phyloP scores from a whole-genome alignment of 2,113 vertebrate species.

The Anarrhichthys ocellatus region DNA sequence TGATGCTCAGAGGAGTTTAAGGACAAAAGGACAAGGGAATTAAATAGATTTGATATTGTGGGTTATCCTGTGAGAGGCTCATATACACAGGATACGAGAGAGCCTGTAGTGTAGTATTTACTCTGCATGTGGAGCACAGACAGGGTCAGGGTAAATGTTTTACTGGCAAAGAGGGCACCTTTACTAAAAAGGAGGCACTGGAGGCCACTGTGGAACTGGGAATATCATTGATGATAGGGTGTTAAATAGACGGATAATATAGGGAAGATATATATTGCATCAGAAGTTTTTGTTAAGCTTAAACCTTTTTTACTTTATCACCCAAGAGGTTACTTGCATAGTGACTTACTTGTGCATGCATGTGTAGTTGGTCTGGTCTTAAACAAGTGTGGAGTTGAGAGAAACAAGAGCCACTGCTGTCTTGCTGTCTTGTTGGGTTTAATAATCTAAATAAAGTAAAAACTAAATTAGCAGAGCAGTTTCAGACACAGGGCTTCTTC shows the following conservation, averaged over 20 bases:
- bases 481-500: background rate
- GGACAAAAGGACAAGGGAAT: conserved; percentile 24
- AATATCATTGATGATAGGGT: background rate
- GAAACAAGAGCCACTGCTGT: background rate
- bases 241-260: background rate
- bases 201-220: background rate
- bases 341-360: conserved; percentile 14
- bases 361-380: background rate
- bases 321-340: background rate
- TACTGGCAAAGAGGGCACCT: background rate
- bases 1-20: conserved; percentile 11
- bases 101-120: background rate
- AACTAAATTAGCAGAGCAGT: background rate
- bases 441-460: background rate
- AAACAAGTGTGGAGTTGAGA: background rate
- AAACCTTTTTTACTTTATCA: background rate
- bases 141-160: background rate
- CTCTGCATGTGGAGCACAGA: conserved; percentile 5
- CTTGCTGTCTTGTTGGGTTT: background rate
- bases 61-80: conserved; percentile 27
- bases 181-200: background rate
- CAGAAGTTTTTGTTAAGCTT: background rate
- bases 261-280: background rate
- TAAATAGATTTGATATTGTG: conserved; percentile 27
- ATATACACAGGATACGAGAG: background rate